These are phyloP conservation scores for Hippasteria phrygiana DNA, from an alignment of 53 echinoderm and acorn worm species.

Conservation along the genomic window DNA sequence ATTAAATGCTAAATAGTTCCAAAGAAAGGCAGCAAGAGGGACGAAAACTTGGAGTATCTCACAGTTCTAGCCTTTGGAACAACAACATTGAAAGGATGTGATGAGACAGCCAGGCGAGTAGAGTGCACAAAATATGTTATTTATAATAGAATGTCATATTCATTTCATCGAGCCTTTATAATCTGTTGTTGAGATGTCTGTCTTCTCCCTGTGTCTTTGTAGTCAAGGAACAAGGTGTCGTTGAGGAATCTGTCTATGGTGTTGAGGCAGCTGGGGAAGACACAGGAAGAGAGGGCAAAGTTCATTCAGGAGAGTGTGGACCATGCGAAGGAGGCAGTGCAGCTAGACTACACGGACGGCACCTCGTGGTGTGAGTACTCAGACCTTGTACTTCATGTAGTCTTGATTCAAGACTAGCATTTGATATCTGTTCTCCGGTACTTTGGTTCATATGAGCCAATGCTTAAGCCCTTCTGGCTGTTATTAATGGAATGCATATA, in stretches of 20 bases:
- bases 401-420: background rate
- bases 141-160: no score
- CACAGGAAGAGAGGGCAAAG: slow-evolving; percentile 76
- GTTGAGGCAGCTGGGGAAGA: slow-evolving; percentile 88
- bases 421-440: background rate
- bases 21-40: no score
- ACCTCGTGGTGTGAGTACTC: slow-evolving; percentile 97
- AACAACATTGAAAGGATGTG: no score
- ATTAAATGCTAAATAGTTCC: no score
- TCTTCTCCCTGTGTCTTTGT: background rate
- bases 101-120: no score
- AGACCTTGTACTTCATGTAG: background rate
- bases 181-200: background rate
- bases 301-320: slow-evolving; percentile 90
- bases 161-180: no score
- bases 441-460: background rate
- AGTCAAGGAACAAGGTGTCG: slow-evolving; percentile 94
- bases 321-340: slow-evolving; percentile 91
- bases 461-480: no score
- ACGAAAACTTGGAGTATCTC: no score
- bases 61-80: no score
- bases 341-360: slow-evolving; percentile 91
- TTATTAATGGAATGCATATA: no score
- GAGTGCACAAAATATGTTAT: no score
- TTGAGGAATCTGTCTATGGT: slow-evolving; percentile 98